Percentiles rank a stretch among this genome's conserved stretches.
Conservation (phyloP, 2,888 invertebrate genomes). For the Conomelus anceps region DNA sequence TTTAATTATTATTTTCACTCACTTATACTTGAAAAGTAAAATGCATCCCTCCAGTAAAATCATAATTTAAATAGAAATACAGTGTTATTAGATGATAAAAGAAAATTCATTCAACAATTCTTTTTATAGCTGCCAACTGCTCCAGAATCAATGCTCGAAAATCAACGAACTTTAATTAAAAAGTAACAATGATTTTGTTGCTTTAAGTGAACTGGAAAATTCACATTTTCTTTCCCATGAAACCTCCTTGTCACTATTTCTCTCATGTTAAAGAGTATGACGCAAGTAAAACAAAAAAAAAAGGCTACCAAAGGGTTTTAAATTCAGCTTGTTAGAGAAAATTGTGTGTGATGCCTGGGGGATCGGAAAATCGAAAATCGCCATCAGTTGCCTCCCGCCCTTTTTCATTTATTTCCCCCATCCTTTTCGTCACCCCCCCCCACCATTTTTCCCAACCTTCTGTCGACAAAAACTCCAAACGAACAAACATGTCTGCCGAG, state of each 20-base stretch:
- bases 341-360: neutral
- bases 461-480: neutral
- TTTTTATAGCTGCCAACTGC: too few relatives aligned
- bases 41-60: too few relatives aligned
- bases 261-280: neutral
- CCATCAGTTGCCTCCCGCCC: neutral
- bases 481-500: neutral
- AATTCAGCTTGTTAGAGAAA: too few relatives aligned
- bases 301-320: neutral
- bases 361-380: neutral
- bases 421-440: too few relatives aligned
- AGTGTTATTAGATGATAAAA: too few relatives aligned
- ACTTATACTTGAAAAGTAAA: too few relatives aligned
- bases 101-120: too few relatives aligned
- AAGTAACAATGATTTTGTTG: too few relatives aligned
- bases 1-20: too few relatives aligned
- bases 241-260: neutral
- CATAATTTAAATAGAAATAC: too few relatives aligned
- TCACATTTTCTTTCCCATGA: neutral
- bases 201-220: neutral
- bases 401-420: neutral
- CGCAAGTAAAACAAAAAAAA: neutral
- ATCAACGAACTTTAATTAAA: too few relatives aligned
- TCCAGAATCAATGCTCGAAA: neutral
- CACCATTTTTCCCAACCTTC: too few relatives aligned